Evolutionary conservation across 2,113 vertebrate species (phyloP), one percentile per base, ranked within the genome.

Genomic region (Polyodon spathula): DNA sequence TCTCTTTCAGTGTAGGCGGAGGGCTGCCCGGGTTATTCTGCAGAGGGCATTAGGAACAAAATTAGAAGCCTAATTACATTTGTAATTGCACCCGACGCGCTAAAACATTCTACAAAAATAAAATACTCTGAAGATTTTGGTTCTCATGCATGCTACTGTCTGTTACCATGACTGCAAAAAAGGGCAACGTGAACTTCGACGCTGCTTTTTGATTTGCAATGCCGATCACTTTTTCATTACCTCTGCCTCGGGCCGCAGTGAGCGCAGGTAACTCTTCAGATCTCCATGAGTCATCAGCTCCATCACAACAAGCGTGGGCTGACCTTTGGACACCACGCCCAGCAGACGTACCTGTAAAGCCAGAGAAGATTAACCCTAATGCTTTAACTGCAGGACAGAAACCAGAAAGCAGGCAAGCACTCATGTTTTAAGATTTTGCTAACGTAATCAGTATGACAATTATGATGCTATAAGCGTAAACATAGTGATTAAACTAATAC

Each of bases 251-350:
- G 94, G 94, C 41, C 96, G 81, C 68, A 97, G 79, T 5, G 87
- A 82, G 8, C 95, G 88, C 37, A 99, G 80, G 76, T 95, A 95
- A 71, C 94, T 99, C 68, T 99, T 99, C 64, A 99, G 68, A 59
- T 99, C 96, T 0, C 96, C 96, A 0, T 99, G 93, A 9, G 90
- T 92, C 96, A 99, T 99, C 62, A 99, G 62, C 76, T 99, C 96
- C 96, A 99, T 99, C 62, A 99, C 89, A 4, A 99, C 96, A 61
- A 99, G 80, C 0, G 94, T 92, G 0, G 96, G 96, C 39, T 99
- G 96, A 9, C 93, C 95, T 71, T 93, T 97, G 6, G 95, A 99
- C 12, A 99, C 96, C 59, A 99, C 96, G 1, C 96, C 96, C 1
- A 99, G 72, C 63, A 99, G 85, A 46, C 96, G 92, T 8, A 99